These are phyloP conservation scores for Ricordea florida DNA, from an alignment of 92 coral and sea anemone species.

Conservation along the genomic window DNA sequence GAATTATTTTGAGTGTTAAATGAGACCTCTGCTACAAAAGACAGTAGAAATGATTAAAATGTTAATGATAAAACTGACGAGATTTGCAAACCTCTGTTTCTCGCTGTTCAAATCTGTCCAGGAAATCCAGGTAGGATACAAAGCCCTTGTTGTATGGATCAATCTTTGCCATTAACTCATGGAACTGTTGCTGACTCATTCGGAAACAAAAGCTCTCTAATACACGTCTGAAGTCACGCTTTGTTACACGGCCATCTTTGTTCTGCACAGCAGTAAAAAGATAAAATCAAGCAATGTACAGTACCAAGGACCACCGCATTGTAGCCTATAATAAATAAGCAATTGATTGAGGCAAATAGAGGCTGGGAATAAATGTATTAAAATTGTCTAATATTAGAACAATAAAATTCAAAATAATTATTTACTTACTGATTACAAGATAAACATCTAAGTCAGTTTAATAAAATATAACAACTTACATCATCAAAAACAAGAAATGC, in stretches of 20 bases:
- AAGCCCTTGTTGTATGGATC: conserved; percentile 92
- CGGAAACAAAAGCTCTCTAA: conserved; percentile 94
- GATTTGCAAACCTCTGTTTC: conserved; percentile 81
- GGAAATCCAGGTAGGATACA: conserved; percentile 84
- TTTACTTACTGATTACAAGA: no score
- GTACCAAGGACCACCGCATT: no score
- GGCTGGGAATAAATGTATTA: no score
- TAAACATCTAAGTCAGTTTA: no score
- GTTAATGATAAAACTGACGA: not conserved
- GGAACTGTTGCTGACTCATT: conserved; percentile 87
- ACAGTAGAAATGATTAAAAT: not conserved
- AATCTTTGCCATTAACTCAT: conserved; percentile 86
- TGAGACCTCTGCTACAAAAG: not conserved
- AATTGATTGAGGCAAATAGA: no score
- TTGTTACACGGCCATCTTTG: conserved; percentile 92
- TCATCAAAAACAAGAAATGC: conserved; percentile 99
- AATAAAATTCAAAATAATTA: no score
- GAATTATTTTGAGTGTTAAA: no score
- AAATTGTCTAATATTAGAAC: no score
- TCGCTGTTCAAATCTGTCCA: conserved; percentile 90
- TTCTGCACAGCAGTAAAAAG: conserved; percentile 52
- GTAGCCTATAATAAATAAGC: no score
- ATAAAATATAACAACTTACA: conserved; percentile 79
- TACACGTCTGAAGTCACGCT: conserved; percentile 91
- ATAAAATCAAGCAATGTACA: no score